These are phyloP conservation scores for Tenthredo amoena DNA, from an alignment of 2,888 invertebrate species.

Conservation along the genomic window DNA sequence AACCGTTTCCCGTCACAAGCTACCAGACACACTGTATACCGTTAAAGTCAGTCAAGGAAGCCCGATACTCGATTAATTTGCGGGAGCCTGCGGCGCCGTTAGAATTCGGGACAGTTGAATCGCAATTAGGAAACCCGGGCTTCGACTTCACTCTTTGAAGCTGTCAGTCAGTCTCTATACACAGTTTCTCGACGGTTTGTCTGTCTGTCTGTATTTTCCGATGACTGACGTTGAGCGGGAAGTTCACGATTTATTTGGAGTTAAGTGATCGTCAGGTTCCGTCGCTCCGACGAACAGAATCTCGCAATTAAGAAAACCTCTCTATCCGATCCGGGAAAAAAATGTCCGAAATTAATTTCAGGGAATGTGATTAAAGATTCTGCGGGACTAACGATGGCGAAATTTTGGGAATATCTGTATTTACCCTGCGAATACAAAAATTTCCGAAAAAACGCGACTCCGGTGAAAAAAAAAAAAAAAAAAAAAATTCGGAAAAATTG, in stretches of 20 bases:
- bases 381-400: neutral
- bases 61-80: slow-evolving; percentile 54
- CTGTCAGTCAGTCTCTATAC: slow-evolving; percentile 22
- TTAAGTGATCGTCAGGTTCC: neutral
- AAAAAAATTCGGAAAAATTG: neutral
- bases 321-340: neutral
- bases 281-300: neutral
- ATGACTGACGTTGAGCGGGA: neutral
- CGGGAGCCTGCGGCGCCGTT: slow-evolving; percentile 42
- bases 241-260: neutral
- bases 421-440: neutral
- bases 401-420: neutral
- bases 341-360: neutral
- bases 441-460: neutral
- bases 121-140: slow-evolving; percentile 50
- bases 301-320: neutral
- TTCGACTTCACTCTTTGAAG: neutral
- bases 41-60: neutral
- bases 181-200: neutral
- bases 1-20: neutral
- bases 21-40: neutral
- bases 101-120: slow-evolving; percentile 40
- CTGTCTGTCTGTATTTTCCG: neutral
- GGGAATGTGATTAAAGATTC: neutral
- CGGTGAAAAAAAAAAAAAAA: no score